Conservation (phyloP, 2,797 vertebrate species). For the Hypotaenidia philippensis region DNA sequence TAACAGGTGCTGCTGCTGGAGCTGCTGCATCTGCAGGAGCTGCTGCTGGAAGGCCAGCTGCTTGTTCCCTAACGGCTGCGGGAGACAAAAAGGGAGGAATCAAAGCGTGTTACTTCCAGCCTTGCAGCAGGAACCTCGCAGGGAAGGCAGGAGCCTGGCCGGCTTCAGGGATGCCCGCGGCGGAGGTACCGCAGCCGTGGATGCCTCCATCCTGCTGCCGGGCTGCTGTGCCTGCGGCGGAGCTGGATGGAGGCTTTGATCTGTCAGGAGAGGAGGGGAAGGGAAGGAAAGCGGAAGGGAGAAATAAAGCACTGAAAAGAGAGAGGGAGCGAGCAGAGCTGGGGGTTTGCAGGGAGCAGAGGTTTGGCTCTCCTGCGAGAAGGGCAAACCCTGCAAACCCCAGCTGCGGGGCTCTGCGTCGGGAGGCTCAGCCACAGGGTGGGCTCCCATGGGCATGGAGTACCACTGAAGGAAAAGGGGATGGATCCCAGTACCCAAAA, state of each 20-base stretch:
- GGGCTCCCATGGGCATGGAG: accelerated
- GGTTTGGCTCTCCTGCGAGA: not conserved
- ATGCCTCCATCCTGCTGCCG: not conserved
- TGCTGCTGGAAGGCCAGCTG: conserved; percentile 99
- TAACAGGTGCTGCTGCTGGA: conserved; percentile 98
- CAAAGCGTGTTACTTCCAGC: conserved; percentile 33
- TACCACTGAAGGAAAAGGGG: not conserved
- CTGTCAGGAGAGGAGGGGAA: conserved; percentile 70
- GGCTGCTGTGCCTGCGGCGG: conserved; percentile 2
- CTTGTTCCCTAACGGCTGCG: conserved; percentile 93
- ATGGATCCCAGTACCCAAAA: not conserved
- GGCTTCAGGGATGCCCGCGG: not conserved
- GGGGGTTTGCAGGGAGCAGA: not conserved
- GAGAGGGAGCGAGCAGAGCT: not conserved
- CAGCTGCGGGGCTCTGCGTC: accelerated
- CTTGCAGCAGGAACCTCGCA: not conserved
- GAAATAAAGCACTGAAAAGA: conserved; percentile 20
- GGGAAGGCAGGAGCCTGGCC: not conserved
- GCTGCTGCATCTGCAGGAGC: conserved; percentile 98
- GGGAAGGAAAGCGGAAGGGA: conserved; percentile 61
- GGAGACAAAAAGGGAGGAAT: conserved; percentile 73
- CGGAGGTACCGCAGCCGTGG: accelerated
- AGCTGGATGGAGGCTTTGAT: conserved; percentile 70
- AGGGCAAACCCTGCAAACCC: accelerated
- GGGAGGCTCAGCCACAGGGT: not conserved